A percentile compares a stretch with the other conserved stretches of the same genome.
phyloP scores from a whole-genome alignment of 2,113 vertebrate species.

The Falcunculus frontatus region DNA sequence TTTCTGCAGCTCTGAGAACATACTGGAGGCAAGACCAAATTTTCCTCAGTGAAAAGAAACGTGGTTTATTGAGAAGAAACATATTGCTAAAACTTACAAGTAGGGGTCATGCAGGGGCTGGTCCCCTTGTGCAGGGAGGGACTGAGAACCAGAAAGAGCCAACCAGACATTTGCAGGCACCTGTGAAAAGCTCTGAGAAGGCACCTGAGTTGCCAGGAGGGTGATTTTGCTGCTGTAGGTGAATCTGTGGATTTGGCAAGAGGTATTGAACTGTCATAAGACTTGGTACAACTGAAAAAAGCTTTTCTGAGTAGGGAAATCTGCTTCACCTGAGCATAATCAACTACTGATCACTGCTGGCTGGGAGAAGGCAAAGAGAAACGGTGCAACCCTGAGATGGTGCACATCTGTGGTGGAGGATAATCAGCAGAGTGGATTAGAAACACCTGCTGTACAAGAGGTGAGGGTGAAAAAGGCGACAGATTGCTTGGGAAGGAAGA shows the following conservation, averaged over 20 bases:
- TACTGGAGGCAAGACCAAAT: not conserved
- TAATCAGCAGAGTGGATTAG: not conserved
- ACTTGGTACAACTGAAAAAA: not conserved
- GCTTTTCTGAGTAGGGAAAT: not conserved
- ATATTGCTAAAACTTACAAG: not conserved
- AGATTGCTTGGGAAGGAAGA: not conserved
- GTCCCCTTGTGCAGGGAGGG: not conserved
- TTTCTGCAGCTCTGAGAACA: not conserved
- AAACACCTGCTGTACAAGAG: not conserved
- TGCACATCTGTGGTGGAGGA: not conserved
- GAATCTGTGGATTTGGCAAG: not conserved
- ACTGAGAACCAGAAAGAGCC: not conserved
- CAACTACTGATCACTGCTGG: not conserved
- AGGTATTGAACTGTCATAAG: accelerated
- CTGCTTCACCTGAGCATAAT: not conserved
- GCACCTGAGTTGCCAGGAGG: not conserved
- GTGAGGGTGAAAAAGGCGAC: not conserved
- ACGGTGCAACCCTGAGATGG: not conserved
- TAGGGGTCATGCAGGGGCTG: too few relatives aligned
- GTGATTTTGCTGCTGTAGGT: not conserved
- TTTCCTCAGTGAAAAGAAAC: not conserved
- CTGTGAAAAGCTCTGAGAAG: not conserved
- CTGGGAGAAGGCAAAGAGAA: not conserved
- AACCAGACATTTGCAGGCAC: not conserved
- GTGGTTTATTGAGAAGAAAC: not conserved